These are phyloP conservation scores for Calyptomena viridis DNA, from an alignment of 2,113 vertebrate genomes.

Conservation along the genomic window DNA sequence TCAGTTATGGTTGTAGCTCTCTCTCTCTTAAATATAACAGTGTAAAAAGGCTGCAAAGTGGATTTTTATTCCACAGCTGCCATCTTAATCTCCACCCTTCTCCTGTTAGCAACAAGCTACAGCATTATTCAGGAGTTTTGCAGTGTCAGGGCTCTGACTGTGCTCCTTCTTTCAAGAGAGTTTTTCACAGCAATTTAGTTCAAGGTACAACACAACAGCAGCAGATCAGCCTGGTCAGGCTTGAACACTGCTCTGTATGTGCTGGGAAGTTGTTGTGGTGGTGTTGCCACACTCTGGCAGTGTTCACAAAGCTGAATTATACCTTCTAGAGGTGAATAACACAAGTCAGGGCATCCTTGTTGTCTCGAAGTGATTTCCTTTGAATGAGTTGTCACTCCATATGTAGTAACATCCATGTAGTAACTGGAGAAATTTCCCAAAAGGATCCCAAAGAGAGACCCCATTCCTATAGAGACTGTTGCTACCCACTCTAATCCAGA, in stretches of 20 bases:
- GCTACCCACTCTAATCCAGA: background rate
- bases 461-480: background rate
- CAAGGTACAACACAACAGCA: background rate
- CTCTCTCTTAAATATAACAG: background rate
- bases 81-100: background rate
- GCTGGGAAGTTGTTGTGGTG: background rate
- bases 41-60: background rate
- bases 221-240: background rate
- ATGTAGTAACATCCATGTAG: background rate
- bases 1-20: background rate
- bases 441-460: background rate
- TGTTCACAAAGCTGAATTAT: background rate
- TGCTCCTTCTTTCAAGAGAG: background rate
- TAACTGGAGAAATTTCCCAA: background rate
- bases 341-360: background rate
- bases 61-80: background rate
- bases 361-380: background rate
- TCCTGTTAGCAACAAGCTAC: background rate
- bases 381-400: background rate
- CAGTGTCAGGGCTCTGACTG: background rate
- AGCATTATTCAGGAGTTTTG: background rate
- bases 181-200: background rate
- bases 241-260: accelerated
- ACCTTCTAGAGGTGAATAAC: background rate
- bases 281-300: background rate